These are phyloP conservation scores for Benthosema pterotum DNA, from an alignment of 2,797 vertebrate species.

Conservation along the genomic window DNA sequence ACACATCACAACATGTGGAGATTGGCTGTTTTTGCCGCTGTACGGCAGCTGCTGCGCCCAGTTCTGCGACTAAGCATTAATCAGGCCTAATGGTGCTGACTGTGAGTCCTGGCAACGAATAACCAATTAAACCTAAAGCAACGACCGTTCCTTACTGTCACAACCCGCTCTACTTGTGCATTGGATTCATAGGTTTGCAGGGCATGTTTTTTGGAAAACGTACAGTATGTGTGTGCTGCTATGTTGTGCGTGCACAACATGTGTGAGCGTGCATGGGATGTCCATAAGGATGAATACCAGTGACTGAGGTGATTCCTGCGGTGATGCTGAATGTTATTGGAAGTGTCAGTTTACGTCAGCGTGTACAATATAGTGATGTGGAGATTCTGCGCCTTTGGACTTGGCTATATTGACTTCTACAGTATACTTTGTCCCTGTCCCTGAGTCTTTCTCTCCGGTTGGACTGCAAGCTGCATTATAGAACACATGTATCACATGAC, in stretches of 20 bases:
- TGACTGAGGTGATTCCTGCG: conserved; percentile 39
- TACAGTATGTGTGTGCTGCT: conserved; percentile 11
- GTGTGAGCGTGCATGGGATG: conserved; percentile 3
- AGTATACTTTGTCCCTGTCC: conserved; percentile 53
- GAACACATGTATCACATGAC: conserved; percentile 7
- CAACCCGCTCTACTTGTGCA: neutral
- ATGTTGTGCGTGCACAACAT: conserved; percentile 25
- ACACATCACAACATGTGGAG: too few relatives aligned
- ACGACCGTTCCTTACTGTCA: conserved; percentile 3
- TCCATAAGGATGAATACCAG: conserved; percentile 25
- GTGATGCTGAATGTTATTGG: conserved; percentile 36
- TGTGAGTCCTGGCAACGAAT: conserved; percentile 45
- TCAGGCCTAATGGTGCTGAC: too few relatives aligned
- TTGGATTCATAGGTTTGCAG: neutral
- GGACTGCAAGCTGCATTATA: conserved; percentile 1
- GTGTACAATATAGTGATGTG: conserved; percentile 3
- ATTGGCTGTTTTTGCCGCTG: too few relatives aligned
- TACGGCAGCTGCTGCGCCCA: too few relatives aligned
- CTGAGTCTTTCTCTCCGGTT: conserved; percentile 10
- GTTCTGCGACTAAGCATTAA: too few relatives aligned
- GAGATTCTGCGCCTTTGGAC: conserved; percentile 26
- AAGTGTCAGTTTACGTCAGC: conserved; percentile 43
- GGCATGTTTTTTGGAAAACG: conserved; percentile 13
- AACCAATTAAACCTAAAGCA: conserved; percentile 27
- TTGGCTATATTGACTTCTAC: conserved; percentile 21